Evolutionary conservation across 2,113 vertebrate species (phyloP), one percentile per base, ranked within the genome.

Genomic region (Neolamprologus hecqui): DNA sequence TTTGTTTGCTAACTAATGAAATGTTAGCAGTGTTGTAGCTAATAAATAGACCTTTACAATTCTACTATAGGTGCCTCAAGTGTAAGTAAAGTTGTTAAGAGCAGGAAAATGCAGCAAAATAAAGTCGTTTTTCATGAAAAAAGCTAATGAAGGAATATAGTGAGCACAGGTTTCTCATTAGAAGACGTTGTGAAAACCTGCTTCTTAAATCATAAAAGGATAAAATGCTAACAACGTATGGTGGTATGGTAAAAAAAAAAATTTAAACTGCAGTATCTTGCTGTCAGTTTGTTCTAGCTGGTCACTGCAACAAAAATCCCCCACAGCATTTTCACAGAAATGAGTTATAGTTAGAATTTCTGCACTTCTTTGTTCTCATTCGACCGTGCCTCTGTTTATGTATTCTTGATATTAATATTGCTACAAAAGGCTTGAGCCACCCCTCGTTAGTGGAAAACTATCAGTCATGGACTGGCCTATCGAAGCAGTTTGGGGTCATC

Each of bases 171-270:
- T 75, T 75, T 47, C 6, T 75, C 42, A 28, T 75, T 28, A 4
- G 21, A 7, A 75, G 3, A 26, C 9, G 5, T 19, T 47, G 70
- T 75, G 26, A 75, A 49, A 31, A 47, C 9, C 21, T 47, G 14
- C 68, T 17, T 0, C n/a, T 40, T 0, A 40, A 23, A 14, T 60
- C 5, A 60, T 60, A 0, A 0, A 31, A 68, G 11, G 10, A 42
- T 23, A 9, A 42, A 70, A 0, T 37, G 33, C 33, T 65, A 37
- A 65, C 17, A n/a, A n/a, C 0, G 2, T 33, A n/a, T 65, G 9
- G 12, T 33, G 31, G 17, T 40, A 40, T 68, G 35, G n/a, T 10
- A 40, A 40, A 21, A 68, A 12, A 7, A 0, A 1, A 26, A 26
- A 26, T 37, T 68, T 12, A 37, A 68, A 70, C n/a, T 15, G 65